Base-by-base conservation (phyloP, 2,888 invertebrate genomes). In the Andrena trimmerana region DNA sequence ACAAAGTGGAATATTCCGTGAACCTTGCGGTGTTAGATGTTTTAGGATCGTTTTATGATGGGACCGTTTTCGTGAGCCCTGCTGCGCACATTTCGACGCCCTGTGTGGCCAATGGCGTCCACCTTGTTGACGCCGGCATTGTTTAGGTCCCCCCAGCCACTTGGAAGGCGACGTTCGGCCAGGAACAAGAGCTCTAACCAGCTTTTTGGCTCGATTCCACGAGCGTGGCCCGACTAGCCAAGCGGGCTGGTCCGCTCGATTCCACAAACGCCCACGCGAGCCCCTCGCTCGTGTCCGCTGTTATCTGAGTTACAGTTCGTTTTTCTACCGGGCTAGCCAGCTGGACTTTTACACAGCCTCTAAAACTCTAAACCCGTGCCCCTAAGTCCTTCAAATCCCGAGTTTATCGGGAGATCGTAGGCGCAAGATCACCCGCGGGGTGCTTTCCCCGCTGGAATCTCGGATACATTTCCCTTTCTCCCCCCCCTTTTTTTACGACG, bases 181-280 rank as follows among this genome's bases (percentile, higher is more conserved):
- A 50, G 86, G 75, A 81, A 76, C 74, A 70, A 72, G 78, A 77
- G 77, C 75, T 69, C 67, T 63, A 69, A 20, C 31, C 78, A 54
- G 79, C 52, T 50, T 86, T 83, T 90, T 90, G 89, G 90, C 90
- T 83, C 70, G 69, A 77, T 66, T 90, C 90, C 90, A 90, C 87
- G 59, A 65, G 74, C 86, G 87, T 80, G 87, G 78, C 36, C 77
- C 69, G 88, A 85, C 87, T 89, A 85, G 83, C 85, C 87, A 81
- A 87, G 85, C 87, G 84, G 88, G 57, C 89, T 86, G 76, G 86
- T 70, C 78, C 81, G 83, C 83, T 83, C 85, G 85, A 85, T 81
- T 83, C 87, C 69, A 62, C 74, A 36, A 65, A 84, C 87, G 75
- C 89, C 85, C 84, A 83, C 89, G 87, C 82, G 27, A 33, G 59